Evolutionary conservation across 2,113 vertebrate species (phyloP), one percentile per base, ranked within the genome.

Genomic region (Bagarius yarrelli): DNA sequence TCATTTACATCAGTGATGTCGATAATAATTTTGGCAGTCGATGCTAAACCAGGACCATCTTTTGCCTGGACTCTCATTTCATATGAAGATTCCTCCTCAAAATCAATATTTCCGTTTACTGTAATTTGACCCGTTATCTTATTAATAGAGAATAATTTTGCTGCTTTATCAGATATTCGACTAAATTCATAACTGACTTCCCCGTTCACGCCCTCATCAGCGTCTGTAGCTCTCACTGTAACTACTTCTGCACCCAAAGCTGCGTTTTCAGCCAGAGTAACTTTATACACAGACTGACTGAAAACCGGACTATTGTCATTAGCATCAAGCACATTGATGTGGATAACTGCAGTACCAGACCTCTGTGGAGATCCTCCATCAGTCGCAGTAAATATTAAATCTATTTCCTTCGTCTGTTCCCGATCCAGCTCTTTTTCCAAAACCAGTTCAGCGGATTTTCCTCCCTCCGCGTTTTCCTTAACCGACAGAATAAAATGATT

Each of bases 1-100:
- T 94, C 93, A 78, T 94, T 94, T 16, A 91, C 83, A 70, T 94
- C 92, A 82, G 86, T 82, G 2, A 91, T 81, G 40, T 89, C 84
- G 55, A 93, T 84, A 18, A 91, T n/a, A 3, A 92, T 87, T 80
- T 88, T 91, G 1, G 89, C 87, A 79, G 25, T 57, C 0, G 83
- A 81, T 19, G 75, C 82, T 44, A 91, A 84, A 19, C 86, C 88
- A 50, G 89, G 83, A 3, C 66, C 67, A 86, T 94, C 93, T 57
- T 84, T 83, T 8, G 89, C 92, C 79, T 92, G 88, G 5, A 93
- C 81, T 74, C 86, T 83, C 21, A 94, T 71, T 64, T 94, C 91
- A 87, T 91, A 90, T 57, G 83, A 79, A 3, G 59, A 82, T 0
- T 52, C 81, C 0, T 87, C 63, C 61, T 93, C 93, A 74, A 88